phyloP scores from a whole-genome alignment of 2,113 vertebrate species.

The Nettapus auritus region DNA sequence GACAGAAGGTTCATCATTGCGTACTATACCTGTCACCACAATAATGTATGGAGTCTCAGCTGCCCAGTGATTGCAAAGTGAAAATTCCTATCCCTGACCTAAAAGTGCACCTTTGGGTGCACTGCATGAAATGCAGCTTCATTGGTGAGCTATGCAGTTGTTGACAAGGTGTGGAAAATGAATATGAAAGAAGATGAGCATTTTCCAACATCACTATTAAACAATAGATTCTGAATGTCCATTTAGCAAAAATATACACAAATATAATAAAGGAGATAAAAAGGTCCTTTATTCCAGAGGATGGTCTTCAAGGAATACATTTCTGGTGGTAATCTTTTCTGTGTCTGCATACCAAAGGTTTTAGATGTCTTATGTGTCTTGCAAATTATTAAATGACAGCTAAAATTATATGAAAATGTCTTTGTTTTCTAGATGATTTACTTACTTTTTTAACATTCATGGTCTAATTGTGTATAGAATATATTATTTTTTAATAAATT shows the following conservation, averaged over 20 bases:
- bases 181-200: neutral
- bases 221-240: neutral
- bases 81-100: slow-evolving; percentile 35
- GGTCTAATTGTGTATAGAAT: slow-evolving; percentile 23
- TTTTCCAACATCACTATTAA: neutral
- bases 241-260: neutral
- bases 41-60: slow-evolving; percentile 41
- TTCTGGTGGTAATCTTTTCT: neutral
- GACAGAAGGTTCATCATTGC: slow-evolving; percentile 11
- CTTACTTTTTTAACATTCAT: slow-evolving; percentile 10
- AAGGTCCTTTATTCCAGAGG: neutral
- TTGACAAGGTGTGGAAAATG: neutral
- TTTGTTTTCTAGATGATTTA: slow-evolving; percentile 5
- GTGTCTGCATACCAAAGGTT: neutral
- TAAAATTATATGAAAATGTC: neutral
- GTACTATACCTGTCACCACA: neutral
- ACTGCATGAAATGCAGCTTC: neutral
- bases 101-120: neutral
- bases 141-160: neutral
- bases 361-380: neutral
- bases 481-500: slow-evolving; percentile 38
- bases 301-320: neutral
- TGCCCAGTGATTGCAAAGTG: slow-evolving; percentile 52
- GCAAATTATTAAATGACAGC: neutral
- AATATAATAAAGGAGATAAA: neutral